Percentiles rank a stretch among this genome's conserved stretches.
Evolutionary conservation across 2,113 vertebrate genomes (phyloP).

Genomic region (Bathybates hornii): DNA sequence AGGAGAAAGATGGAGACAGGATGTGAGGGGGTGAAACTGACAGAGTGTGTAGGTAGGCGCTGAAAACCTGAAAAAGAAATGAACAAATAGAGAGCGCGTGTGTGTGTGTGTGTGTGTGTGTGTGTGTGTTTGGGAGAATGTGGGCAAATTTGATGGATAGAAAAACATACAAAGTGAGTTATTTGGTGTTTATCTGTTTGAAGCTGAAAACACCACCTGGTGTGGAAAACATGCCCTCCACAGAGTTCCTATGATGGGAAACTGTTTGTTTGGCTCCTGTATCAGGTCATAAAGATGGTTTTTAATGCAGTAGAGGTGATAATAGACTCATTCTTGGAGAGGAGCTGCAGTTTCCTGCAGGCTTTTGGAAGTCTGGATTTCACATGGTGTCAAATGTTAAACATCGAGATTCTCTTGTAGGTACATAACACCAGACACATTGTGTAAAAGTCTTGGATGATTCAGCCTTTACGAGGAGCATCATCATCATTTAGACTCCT

Average conservation of each 20-base stretch:
- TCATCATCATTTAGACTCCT: neutral
- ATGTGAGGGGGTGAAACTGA: constrained; percentile 44
- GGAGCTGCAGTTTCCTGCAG: neutral
- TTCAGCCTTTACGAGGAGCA: neutral
- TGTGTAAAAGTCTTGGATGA: neutral
- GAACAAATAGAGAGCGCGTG: neutral
- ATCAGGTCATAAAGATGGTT: neutral
- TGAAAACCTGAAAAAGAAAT: constrained; percentile 15
- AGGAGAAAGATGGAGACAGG: constrained; percentile 31
- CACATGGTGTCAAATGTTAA: neutral
- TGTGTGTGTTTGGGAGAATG: neutral
- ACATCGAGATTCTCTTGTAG: neutral
- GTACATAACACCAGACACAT: neutral
- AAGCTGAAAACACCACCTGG: neutral
- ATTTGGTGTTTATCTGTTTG: constrained; percentile 28
- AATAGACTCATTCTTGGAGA: neutral
- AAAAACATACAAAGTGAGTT: neutral
- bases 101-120: neutral
- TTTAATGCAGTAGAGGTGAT: neutral
- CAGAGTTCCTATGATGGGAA: neutral
- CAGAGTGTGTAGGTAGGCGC: constrained; percentile 25
- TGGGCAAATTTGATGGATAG: neutral
- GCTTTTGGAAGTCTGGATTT: neutral
- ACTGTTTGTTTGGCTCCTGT: neutral
- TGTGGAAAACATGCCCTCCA: neutral